These are phyloP conservation scores for Phalacrocorax brasilianus DNA, from an alignment of 2,113 vertebrate genomes.

Conservation along the genomic window DNA sequence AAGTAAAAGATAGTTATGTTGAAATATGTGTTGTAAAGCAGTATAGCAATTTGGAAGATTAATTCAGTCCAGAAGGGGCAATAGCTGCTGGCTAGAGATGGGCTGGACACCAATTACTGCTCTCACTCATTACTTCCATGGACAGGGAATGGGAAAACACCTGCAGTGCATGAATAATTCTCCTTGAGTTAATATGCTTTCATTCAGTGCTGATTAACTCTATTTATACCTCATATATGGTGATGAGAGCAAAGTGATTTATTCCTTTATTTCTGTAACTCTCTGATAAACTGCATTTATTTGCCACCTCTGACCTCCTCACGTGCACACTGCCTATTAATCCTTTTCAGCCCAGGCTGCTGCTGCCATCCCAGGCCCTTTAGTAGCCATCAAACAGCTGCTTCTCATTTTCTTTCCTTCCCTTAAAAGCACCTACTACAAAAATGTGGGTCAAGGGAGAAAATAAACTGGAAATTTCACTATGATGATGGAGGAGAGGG, in stretches of 20 bases:
- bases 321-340: not conserved
- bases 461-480: not conserved
- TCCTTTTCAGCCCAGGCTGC: not conserved
- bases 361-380: not conserved
- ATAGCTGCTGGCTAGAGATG: conserved; percentile 58
- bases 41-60: conserved; percentile 58
- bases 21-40: conserved; percentile 61
- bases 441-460: not conserved
- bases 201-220: conserved; percentile 59
- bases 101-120: conserved; percentile 63
- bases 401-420: conserved; percentile 1
- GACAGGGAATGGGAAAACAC: conserved; percentile 47
- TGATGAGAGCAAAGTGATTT: conserved; percentile 35
- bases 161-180: conserved; percentile 63
- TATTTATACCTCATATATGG: conserved; percentile 49
- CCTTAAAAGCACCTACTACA: not conserved
- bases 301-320: conserved; percentile 48
- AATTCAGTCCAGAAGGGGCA: conserved; percentile 59
- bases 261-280: conserved; percentile 48
- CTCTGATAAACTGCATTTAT: conserved; percentile 49
- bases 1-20: conserved; percentile 59
- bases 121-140: conserved; percentile 39
- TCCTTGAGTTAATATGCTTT: conserved; percentile 53
- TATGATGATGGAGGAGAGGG: not conserved
- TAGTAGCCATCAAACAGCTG: conserved; percentile 17